Conservation (phyloP, 2,113 vertebrate species). For the Oryctolagus cuniculus region DNA sequence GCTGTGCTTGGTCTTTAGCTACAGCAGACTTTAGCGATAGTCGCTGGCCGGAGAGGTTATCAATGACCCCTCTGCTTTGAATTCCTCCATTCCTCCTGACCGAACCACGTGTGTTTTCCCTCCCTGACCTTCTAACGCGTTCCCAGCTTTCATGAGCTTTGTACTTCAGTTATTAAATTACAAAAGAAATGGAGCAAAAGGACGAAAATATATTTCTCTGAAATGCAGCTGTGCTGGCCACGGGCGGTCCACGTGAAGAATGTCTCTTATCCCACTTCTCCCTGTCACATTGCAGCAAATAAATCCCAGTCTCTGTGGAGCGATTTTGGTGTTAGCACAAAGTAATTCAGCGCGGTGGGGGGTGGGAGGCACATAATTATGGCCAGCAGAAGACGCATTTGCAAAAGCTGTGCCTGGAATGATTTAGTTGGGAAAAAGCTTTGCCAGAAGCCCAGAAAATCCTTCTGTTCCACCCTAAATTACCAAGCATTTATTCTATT, state of each 20-base stretch:
- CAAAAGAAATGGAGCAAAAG: conserved; percentile 72
- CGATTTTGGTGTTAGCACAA: conserved; percentile 75
- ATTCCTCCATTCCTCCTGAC: conserved; percentile 63
- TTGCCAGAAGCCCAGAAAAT: conserved; percentile 69
- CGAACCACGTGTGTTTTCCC: background rate
- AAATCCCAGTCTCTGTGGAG: conserved; percentile 74
- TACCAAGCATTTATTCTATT: conserved; percentile 56
- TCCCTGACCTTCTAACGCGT: conserved; percentile 72
- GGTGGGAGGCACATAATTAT: conserved; percentile 49
- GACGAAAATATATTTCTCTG: conserved; percentile 72
- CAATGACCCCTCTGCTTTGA: conserved; percentile 65
- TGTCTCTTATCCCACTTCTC: conserved; percentile 69
- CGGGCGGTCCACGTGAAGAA: background rate
- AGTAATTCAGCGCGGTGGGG: conserved; percentile 76
- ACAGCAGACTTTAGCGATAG: background rate
- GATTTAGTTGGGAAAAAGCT: conserved; percentile 62
- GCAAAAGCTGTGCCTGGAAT: conserved; percentile 56
- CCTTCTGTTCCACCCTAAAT: conserved; percentile 62
- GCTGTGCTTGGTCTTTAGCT: background rate
- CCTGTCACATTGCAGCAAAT: conserved; percentile 78
- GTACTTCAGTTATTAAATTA: conserved; percentile 78
- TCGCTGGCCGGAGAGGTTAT: background rate
- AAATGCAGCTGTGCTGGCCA: conserved; percentile 70
- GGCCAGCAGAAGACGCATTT: conserved; percentile 71
- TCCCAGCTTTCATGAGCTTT: conserved; percentile 75